Conservation (phyloP, 2,113 vertebrate genomes). For the Esox niger region DNA sequence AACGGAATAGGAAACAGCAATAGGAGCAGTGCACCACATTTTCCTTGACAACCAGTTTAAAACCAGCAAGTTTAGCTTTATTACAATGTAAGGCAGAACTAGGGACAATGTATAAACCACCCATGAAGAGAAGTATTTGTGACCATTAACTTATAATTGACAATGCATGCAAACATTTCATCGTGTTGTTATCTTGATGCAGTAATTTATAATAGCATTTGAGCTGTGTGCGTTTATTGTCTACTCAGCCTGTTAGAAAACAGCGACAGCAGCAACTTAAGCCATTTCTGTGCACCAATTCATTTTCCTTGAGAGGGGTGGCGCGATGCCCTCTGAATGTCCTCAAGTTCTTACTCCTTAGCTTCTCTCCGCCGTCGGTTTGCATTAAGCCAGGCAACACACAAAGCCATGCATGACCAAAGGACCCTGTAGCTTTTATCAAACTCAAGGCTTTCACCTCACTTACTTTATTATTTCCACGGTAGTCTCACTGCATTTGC, state of each 20-base stretch:
- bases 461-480: constrained; percentile 51
- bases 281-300: not conserved
- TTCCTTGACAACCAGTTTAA: no score
- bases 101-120: no score
- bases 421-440: constrained; percentile 37
- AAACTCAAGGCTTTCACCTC: constrained; percentile 47
- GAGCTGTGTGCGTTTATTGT: not conserved
- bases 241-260: constrained; percentile 2
- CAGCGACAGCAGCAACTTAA: not conserved
- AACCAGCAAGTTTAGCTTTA: no score
- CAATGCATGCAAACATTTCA: no score
- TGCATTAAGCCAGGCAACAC: constrained; percentile 27
- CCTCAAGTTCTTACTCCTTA: constrained; percentile 20
- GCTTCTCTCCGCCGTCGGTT: constrained; percentile 35
- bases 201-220: no score
- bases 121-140: no score
- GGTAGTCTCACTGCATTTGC: constrained; percentile 44
- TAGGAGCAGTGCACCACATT: no score
- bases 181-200: no score
- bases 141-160: no score
- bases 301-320: not conserved
- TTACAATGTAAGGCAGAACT: no score
- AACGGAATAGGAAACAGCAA: no score
- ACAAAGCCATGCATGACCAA: constrained; percentile 35
- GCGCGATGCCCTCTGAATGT: constrained; percentile 24